Evolutionary conservation across 2,888 invertebrate genomes (phyloP).

Genomic region (Megaustenia siamemsis): DNA sequence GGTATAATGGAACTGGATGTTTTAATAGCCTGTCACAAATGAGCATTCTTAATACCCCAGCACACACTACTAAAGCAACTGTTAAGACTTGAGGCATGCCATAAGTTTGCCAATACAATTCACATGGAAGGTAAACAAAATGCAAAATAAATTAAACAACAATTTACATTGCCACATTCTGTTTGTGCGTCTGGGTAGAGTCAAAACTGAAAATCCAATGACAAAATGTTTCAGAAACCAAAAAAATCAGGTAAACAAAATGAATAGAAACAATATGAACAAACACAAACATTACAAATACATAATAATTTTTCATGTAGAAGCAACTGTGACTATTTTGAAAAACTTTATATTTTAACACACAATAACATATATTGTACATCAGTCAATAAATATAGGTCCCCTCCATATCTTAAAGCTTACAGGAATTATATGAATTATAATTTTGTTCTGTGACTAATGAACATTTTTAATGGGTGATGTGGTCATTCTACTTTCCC

Average conservation of each 20-base stretch:
- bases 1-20: not conserved
- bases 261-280: not conserved
- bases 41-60: not conserved
- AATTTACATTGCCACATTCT: conserved; percentile 64
- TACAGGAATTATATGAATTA: too few species aligned
- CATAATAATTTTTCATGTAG: not conserved
- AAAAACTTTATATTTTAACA: too few species aligned
- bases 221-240: conserved; percentile 2
- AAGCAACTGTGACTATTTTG: not conserved
- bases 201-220: conserved; percentile 60
- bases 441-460: too few species aligned
- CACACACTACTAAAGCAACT: not conserved
- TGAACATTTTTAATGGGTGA: too few species aligned
- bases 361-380: too few species aligned
- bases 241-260: not conserved
- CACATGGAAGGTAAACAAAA: conserved; percentile 21
- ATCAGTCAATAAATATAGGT: too few species aligned
- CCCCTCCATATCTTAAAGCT: too few species aligned
- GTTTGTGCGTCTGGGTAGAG: conserved; percentile 59
- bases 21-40: not conserved
- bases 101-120: conserved; percentile 27
- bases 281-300: not conserved
- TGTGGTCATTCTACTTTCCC: too few species aligned
- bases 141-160: conserved; percentile 11
- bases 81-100: conserved; percentile 22